A percentile compares a stretch with the other conserved stretches of the same genome.
Evolutionary conservation across 2,113 vertebrate genomes (phyloP).

Genomic region (Larimichthys crocea): DNA sequence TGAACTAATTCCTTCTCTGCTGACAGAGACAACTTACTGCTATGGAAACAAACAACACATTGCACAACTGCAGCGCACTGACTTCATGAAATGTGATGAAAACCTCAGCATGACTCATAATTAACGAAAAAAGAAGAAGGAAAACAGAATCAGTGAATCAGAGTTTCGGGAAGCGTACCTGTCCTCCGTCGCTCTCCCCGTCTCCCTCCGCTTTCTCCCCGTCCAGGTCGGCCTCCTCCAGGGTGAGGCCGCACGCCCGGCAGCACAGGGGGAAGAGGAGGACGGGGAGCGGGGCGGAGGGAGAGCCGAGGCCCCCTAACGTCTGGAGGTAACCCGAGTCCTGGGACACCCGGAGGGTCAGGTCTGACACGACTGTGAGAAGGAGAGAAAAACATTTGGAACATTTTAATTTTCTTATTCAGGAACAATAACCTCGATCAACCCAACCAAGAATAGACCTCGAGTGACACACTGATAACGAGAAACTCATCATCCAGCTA

Average conservation of each 20-base stretch:
- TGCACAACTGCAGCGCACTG: too few relatives aligned
- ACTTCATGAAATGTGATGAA: background rate
- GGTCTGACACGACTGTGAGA: conserved; percentile 74
- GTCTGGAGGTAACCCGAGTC: conserved; percentile 67
- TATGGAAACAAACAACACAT: too few relatives aligned
- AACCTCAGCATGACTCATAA: background rate
- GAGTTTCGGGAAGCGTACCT: conserved; percentile 75
- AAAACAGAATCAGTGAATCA: background rate
- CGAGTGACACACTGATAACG: background rate
- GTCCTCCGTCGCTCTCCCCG: conserved; percentile 85
- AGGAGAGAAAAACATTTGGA: background rate
- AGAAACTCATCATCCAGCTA: background rate
- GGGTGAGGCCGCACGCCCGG: conserved; percentile 89
- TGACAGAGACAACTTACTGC: too few relatives aligned
- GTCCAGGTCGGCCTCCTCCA: conserved; percentile 83
- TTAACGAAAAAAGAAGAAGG: background rate
- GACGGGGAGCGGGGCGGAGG: conserved; percentile 84
- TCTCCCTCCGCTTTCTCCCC: conserved; percentile 67
- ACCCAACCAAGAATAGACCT: background rate
- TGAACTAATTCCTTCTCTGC: too few relatives aligned
- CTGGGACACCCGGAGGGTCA: conserved; percentile 78
- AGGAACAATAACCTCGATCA: too few relatives aligned
- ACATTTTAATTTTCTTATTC: too few relatives aligned
- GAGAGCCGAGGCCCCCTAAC: conserved; percentile 63
- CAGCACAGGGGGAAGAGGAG: conserved; percentile 94